Evolutionary conservation across 2,888 invertebrate species (phyloP), one percentile per base, ranked within the genome.

Genomic region (Hydriomena furcata): DNA sequence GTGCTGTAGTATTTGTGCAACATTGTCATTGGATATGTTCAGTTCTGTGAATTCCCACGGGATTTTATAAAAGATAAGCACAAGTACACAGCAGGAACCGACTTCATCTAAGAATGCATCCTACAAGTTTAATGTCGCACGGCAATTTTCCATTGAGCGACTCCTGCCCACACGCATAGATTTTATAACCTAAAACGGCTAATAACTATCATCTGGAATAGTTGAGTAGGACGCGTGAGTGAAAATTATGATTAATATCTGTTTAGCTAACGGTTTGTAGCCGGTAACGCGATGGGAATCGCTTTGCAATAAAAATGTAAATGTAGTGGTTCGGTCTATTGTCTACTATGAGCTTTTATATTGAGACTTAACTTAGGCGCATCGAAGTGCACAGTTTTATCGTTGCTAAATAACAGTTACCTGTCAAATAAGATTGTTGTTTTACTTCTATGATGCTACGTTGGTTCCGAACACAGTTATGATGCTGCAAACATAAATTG

Each of bases 211-310:
- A 89, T 89, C 81, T 76, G 73, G 79, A 79, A 82, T 79, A 79
- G 75, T 82, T 76, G 84, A 84, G 73, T 72, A 72, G 78, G 75
- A 72, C 71, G 75, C 76, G 82, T 84, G 85, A 87, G 84, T 86
- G 85, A 83, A 88, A 89, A 90, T 89, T 89, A 88, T 90, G 89
- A 90, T 90, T 90, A 89, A 90, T 89, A 89, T 88, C 87, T 81
- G 82, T 85, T 85, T 84, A 80, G 80, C 68, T 90, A 89, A 89
- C 89, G 88, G 89, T 61, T 58, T 56, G 58, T 59, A 61, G 61
- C 58, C 58, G 65, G 17, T 17, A 64, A 57, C 58, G 65, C 66
- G 75, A 73, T 79, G 79, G 70, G 74, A 81, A 75, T 68, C 63
- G 55, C 57, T 65, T 34, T 34, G 42, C 35, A 46, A 53, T 50